Conservation (phyloP, 1,140 invertebrate genomes). For the Rhagoletis pomonella region DNA sequence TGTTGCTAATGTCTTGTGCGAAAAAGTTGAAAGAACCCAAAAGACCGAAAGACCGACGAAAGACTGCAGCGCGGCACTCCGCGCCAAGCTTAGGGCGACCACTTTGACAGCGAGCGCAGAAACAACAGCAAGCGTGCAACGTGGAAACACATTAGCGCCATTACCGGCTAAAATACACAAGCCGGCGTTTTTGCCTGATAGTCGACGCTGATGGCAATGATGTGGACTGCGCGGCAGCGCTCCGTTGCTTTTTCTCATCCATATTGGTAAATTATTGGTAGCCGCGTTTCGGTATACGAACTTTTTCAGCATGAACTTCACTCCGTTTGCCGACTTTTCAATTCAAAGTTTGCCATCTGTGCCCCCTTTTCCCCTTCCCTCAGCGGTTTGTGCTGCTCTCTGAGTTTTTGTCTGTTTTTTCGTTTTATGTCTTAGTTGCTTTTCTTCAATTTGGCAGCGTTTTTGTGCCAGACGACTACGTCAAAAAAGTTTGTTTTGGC, state of each 20-base stretch:
- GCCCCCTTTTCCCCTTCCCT: neutral
- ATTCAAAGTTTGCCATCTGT: constrained; percentile 22
- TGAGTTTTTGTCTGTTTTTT: neutral
- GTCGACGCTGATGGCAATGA: constrained; percentile 13
- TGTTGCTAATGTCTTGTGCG: constrained; percentile 51
- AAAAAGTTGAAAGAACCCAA: constrained; percentile 44
- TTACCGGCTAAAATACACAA: constrained; percentile 42
- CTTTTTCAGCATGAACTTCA: constrained; percentile 44
- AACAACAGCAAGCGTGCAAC: constrained; percentile 5
- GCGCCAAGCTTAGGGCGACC: neutral
- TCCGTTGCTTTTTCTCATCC: neutral
- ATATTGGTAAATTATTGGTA: constrained; percentile 50
- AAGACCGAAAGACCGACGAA: constrained; percentile 28
- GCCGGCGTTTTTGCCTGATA: neutral
- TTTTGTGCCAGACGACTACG: constrained; percentile 15
- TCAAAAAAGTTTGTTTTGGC: constrained; percentile 49
- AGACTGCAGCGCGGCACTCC: neutral
- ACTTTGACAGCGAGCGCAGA: neutral
- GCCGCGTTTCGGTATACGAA: constrained; percentile 28
- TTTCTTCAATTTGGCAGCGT: constrained; percentile 40
- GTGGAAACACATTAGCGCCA: constrained; percentile 48
- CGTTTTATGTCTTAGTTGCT: constrained; percentile 32
- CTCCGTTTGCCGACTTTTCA: constrained; percentile 43
- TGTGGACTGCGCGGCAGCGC: constrained; percentile 4
- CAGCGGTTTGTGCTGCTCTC: neutral